A percentile compares a stretch with the other conserved stretches of the same genome.
Evolutionary conservation across 2,797 vertebrate genomes (phyloP).

Genomic region (Thunnus albacares): DNA sequence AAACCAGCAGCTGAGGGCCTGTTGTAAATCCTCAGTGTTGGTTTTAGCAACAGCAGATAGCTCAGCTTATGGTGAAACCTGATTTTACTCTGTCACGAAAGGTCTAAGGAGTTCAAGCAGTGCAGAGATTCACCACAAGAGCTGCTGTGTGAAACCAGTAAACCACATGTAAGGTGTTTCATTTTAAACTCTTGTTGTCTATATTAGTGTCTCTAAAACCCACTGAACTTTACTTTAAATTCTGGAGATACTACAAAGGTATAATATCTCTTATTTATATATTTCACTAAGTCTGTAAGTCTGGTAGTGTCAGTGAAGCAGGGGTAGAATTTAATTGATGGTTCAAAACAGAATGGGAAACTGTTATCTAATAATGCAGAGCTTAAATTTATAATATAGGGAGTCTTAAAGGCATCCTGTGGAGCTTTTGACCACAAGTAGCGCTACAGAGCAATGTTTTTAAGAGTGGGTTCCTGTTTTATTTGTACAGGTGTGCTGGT

Average conservation of each 20-base stretch:
- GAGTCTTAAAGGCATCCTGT: neutral
- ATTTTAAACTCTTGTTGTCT: neutral
- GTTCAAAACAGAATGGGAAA: too few species aligned
- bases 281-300: neutral
- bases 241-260: too few species aligned
- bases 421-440: too few species aligned
- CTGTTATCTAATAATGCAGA: neutral
- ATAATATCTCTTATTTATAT: neutral
- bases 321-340: neutral
- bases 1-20: conserved; percentile 41
- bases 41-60: conserved; percentile 25
- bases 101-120: neutral
- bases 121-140: conserved; percentile 6
- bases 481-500: too few species aligned
- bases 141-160: conserved; percentile 11
- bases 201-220: conserved; percentile 2
- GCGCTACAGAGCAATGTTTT: too few species aligned
- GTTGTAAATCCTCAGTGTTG: conserved; percentile 45
- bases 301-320: neutral
- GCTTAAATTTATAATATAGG: neutral
- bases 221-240: neutral
- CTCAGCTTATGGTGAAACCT: conserved; percentile 46
- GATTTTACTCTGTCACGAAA: conserved; percentile 43
- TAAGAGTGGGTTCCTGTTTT: too few species aligned
- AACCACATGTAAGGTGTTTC: conserved; percentile 5